Evolutionary conservation across 1,140 invertebrate genomes (phyloP).

Genomic region (Xylocopa sonorina): DNA sequence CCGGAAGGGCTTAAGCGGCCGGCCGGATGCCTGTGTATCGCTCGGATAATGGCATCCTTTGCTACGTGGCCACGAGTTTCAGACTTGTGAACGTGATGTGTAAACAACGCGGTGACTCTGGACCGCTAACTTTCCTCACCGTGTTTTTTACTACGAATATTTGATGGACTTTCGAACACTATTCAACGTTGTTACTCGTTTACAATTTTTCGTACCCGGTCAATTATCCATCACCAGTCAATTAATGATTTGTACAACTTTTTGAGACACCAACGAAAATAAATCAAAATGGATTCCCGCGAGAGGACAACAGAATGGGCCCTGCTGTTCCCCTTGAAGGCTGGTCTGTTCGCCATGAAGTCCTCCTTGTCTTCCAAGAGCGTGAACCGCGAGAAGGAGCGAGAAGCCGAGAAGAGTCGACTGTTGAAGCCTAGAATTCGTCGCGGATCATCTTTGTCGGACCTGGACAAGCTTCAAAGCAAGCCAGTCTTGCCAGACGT

Average conservation of each 20-base stretch:
- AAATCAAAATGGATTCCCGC: conserved; percentile 70
- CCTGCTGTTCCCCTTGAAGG: conserved; percentile 84
- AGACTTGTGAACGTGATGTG: background rate
- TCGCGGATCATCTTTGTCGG: conserved; percentile 87
- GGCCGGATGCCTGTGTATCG: conserved; percentile 51
- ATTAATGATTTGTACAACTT: background rate
- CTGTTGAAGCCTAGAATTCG: conserved; percentile 82
- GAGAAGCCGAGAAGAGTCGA: conserved; percentile 62
- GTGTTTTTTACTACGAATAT: background rate
- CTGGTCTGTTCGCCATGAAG: conserved; percentile 84
- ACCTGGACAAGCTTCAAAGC: conserved; percentile 85
- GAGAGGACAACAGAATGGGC: conserved; percentile 83
- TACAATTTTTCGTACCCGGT: background rate
- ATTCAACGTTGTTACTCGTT: background rate
- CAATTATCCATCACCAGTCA: no score
- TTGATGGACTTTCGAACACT: background rate
- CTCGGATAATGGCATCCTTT: conserved; percentile 19
- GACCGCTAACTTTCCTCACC: background rate
- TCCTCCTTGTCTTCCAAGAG: conserved; percentile 80
- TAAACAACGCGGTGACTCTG: background rate
- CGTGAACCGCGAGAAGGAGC: conserved; percentile 71
- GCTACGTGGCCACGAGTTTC: background rate
- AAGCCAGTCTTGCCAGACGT: conserved; percentile 78
- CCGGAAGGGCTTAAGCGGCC: conserved; percentile 33
- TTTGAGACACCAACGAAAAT: background rate